A percentile compares a stretch with the other conserved stretches of the same genome.
phyloP scores from a whole-genome alignment of 2,888 invertebrate species.

The Teleiodes luculella region DNA sequence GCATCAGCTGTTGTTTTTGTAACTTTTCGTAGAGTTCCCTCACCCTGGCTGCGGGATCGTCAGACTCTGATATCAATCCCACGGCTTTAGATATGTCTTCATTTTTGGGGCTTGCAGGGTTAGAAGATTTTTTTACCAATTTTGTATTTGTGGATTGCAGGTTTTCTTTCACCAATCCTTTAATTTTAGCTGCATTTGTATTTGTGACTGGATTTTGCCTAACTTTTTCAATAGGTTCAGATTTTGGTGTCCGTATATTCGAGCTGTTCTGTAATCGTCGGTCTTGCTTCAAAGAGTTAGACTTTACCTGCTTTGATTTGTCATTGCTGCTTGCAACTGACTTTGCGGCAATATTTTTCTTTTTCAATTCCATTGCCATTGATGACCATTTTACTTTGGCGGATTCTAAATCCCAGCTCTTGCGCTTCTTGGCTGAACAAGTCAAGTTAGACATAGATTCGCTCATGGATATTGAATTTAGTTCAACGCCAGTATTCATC shows the following conservation, averaged over 20 bases:
- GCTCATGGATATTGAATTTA: constrained; percentile 73
- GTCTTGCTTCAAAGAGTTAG: neutral
- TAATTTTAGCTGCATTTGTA: neutral
- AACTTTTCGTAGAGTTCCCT: constrained; percentile 71
- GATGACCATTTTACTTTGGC: constrained; percentile 75
- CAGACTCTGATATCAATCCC: constrained; percentile 36
- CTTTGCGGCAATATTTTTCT: constrained; percentile 24
- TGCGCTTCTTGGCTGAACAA: constrained; percentile 47
- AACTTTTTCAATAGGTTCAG: neutral
- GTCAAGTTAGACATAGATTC: constrained; percentile 62
- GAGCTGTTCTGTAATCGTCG: neutral
- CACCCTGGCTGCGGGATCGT: constrained; percentile 59
- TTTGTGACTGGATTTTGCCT: neutral
- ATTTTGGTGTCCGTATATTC: neutral
- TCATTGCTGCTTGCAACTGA: neutral
- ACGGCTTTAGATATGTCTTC: constrained; percentile 16
- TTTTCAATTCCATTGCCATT: constrained; percentile 65
- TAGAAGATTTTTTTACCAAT: constrained; percentile 29
- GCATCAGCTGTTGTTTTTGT: constrained; percentile 81
- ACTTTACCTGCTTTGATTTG: neutral
- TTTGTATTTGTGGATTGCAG: neutral
- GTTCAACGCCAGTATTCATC: constrained; percentile 63
- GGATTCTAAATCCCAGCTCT: constrained; percentile 68
- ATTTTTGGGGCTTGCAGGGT: constrained; percentile 24
- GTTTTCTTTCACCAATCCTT: neutral